Evolutionary conservation across 2,113 vertebrate genomes (phyloP).

Genomic region (Mesoclemmys tuberculata): DNA sequence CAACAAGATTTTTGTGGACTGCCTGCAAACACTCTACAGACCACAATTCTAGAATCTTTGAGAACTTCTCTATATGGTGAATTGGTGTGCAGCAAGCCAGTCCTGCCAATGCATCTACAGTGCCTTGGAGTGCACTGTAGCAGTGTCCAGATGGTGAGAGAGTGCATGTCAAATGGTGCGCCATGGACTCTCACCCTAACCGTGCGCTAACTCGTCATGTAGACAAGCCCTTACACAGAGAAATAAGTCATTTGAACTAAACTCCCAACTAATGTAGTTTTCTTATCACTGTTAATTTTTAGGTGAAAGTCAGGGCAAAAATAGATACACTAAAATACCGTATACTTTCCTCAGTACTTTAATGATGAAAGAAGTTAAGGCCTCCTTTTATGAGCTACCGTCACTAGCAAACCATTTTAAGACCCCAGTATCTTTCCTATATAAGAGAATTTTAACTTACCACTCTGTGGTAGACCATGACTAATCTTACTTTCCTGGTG

Average conservation of each 20-base stretch:
- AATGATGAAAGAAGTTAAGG: neutral
- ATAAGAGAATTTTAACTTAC: neutral
- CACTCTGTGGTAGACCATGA: neutral
- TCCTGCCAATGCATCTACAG: neutral
- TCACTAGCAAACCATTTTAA: neutral
- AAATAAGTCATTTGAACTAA: slow-evolving; percentile 47
- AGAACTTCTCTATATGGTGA: neutral
- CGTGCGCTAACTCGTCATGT: too few relatives aligned
- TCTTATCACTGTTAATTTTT: neutral
- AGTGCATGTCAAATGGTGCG: too few relatives aligned
- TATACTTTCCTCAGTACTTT: neutral
- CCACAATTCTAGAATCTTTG: neutral
- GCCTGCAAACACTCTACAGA: neutral
- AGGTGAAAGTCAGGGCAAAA: neutral
- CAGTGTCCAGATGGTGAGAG: too few relatives aligned
- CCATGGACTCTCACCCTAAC: too few relatives aligned
- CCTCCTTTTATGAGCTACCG: neutral
- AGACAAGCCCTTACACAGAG: neutral
- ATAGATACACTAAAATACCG: neutral
- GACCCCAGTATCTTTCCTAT: neutral
- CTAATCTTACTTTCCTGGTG: neutral
- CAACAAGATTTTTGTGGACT: neutral
- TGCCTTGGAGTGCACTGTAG: neutral
- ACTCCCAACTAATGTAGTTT: slow-evolving; percentile 19
- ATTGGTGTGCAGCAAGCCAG: neutral